Base-by-base conservation (phyloP, 2,113 vertebrate genomes). In the Ochotona curzoniae region DNA sequence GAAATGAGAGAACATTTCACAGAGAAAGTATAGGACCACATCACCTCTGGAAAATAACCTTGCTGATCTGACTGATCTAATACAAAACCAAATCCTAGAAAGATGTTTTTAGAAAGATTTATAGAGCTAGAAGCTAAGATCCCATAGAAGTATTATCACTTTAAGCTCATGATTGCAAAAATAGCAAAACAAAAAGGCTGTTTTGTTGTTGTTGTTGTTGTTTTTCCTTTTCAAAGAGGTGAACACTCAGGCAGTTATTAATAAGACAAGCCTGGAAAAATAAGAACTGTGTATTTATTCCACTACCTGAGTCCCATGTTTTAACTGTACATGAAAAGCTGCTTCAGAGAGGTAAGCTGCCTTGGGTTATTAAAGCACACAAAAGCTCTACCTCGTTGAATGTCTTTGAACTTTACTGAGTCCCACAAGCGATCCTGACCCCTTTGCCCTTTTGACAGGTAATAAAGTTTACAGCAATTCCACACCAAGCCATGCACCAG, bases 401-500 rank as follows among this genome's bases (percentile, higher is more conserved):
- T 98, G 99, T 97, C 99, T 99, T 99, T 99, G 99, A 99, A 99
- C 99, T 99, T 99, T 99, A 99, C 99, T 98, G 98, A 99, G 98
- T 98, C 98, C 98, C 99, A 99, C 99, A 99, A 99, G 98, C 98
- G 97, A 98, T 98, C 96, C 98, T 99, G 98, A 99, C 99, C 99
- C 98, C 97, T 98, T 98, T 99, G 98, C 98, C 99, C 98, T 98
- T 99, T 99, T 99, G 99, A 99, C 99, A 99, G 99, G 99, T 99
- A 99, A 99, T 99, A 99, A 99, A 99, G 98, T 99, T 99, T 99
- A 99, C 98, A 98, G 99, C 98, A 99, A 98, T 99, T 98, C 99
- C 98, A 99, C 99, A 99, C 99, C 99, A 99, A 99, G 98, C 99
- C 99, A 98, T 99, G 98, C 98, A 99, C 99, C 98, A 98, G 98